Base-by-base conservation (phyloP, 2,113 vertebrate species). In the Ascaphus truei region DNA sequence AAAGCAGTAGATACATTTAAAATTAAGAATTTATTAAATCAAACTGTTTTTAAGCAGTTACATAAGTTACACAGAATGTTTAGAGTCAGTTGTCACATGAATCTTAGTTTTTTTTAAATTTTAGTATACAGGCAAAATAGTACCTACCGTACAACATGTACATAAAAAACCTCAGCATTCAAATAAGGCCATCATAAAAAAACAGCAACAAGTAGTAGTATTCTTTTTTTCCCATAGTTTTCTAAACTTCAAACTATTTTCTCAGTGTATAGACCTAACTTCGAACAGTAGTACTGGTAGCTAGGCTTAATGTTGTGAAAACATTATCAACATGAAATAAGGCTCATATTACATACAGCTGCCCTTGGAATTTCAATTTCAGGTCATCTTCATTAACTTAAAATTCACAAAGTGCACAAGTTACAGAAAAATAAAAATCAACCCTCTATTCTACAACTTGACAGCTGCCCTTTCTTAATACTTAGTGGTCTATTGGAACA, bases 1-100 rank as follows among this genome's bases (percentile, higher is more conserved):
- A 18, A 16, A 81, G 85, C 80, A 77, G 25, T 37, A 13, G 73
- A 59, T 41, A 82, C 83, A 79, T 74, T 90, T 88, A 83, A 89
- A 92, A 89, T 81, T 84, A 91, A 86, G 77, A 81, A 79, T 98
- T 99, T 98, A 98, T 98, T 98, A 93, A 96, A 94, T 90, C 92
- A 90, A 95, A 95, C 92, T 94, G 92, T 95, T 94, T 94, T 89
- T 92, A 85, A 96, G 95, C 93, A 96, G 94, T 94, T 94, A 93
- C 90, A 95, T 95, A 96, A 94, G 86, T 97, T 95, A 98, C 93
- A 95, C 85, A 80, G 82, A 88, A 84, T 93, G 92, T 86, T 92
- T 86, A 89, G 52, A 90, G 88, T 90, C 85, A 81, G 84, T 86
- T 87, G 83, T 85, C 86, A 98, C 95, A 90, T 89, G 90, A 86